Conservation (phyloP, 2,888 invertebrate genomes). For the Bimastos eiseni region DNA sequence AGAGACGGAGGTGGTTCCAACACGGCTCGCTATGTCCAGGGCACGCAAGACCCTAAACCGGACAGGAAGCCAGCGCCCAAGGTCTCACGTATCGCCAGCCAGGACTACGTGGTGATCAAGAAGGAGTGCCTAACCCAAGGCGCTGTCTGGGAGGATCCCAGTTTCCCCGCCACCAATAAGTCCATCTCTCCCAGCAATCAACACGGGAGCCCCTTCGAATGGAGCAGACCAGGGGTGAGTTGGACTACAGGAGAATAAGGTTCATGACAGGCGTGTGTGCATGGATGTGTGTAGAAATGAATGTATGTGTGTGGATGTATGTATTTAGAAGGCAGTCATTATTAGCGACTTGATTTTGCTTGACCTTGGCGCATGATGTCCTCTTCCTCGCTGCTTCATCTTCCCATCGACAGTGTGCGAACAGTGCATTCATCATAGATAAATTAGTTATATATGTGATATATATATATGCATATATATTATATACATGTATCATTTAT, state of each 20-base stretch:
- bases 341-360: no score
- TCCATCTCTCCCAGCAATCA: conserved; percentile 82
- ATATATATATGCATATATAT: no score
- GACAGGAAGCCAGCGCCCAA: conserved; percentile 37
- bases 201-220: conserved; percentile 77
- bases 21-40: conserved; percentile 35
- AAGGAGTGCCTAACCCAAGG: conserved; percentile 76
- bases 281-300: no score
- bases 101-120: conserved; percentile 75
- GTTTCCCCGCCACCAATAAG: conserved; percentile 79
- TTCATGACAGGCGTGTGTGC: no score
- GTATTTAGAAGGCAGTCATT: no score
- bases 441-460: no score
- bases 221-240: conserved; percentile 78
- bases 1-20: conserved; percentile 10
- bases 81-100: conserved; percentile 33
- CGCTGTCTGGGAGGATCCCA: conserved; percentile 83
- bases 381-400: no score
- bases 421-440: no score
- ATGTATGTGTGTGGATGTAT: no score
- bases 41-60: conserved; percentile 39
- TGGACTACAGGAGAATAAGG: not conserved
- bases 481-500: no score
- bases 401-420: no score
- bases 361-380: no score